Evolutionary conservation across 2,797 vertebrate genomes (phyloP).

Genomic region (Microcaecilia unicolor): DNA sequence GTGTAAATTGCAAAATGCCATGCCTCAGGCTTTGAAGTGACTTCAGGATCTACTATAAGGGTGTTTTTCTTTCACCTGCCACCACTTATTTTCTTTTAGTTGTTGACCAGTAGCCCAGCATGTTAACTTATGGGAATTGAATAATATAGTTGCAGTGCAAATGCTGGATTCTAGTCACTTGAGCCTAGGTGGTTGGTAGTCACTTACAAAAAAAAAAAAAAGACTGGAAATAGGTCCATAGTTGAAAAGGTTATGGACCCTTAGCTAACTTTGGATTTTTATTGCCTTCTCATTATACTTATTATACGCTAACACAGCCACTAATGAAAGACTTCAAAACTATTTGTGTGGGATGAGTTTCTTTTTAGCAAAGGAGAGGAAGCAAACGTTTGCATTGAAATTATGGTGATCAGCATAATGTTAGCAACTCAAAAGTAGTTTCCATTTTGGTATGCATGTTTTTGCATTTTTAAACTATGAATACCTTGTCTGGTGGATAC

Average conservation of each 20-base stretch:
- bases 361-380: no score
- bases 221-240: conserved; percentile 27
- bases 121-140: conserved; percentile 54
- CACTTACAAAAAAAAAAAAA: conserved; percentile 42
- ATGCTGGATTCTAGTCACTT: conserved; percentile 32
- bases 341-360: no score
- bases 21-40: conserved; percentile 45
- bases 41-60: no score
- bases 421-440: no score
- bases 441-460: no score
- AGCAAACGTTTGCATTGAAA: no score
- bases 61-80: no score
- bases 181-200: conserved; percentile 28
- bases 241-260: conserved; percentile 39
- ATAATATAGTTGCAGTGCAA: conserved; percentile 51
- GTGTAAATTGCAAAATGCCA: conserved; percentile 45
- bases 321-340: conserved; percentile 72
- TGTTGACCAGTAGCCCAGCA: no score
- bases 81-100: no score
- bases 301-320: conserved; percentile 69
- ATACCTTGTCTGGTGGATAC: no score
- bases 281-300: conserved; percentile 64
- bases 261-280: conserved; percentile 61
- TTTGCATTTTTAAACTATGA: no score
- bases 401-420: no score